Percentiles rank a stretch among this genome's conserved stretches.
These are phyloP conservation scores for Acanthosoma haemorrhoidale DNA, from an alignment of 2,888 invertebrate genomes.

Conservation along the genomic window DNA sequence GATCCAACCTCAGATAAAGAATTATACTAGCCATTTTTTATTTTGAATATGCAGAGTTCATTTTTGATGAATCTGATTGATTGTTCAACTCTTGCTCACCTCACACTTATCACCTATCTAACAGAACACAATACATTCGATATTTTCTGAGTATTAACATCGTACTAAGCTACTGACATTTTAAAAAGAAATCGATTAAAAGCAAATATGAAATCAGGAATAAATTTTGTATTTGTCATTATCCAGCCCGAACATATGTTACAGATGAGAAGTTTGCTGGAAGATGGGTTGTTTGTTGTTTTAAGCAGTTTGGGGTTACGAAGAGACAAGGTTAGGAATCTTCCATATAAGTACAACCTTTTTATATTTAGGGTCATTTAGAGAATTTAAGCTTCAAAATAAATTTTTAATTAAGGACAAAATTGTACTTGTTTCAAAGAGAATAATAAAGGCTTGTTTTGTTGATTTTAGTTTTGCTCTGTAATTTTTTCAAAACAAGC, in stretches of 20 bases:
- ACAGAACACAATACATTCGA: no score
- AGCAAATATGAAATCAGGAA: neutral
- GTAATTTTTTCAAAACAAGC: no score
- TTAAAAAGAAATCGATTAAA: neutral
- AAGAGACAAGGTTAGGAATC: conserved; percentile 8
- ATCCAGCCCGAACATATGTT: neutral
- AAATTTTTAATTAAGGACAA: no score
- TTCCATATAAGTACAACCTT: conserved; percentile 1
- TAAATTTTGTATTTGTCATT: neutral
- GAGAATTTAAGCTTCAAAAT: conserved; percentile 1
- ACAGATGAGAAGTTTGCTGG: conserved; percentile 5
- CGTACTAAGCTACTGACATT: neutral
- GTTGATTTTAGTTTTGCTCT: no score
- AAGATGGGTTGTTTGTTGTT: conserved; percentile 8
- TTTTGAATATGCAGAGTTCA: neutral
- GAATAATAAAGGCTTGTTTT: no score
- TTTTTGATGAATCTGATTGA: conserved; percentile 10
- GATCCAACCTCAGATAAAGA: neutral
- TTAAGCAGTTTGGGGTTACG: conserved; percentile 12
- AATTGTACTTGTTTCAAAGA: no score
- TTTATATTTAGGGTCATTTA: neutral
- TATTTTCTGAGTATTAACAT: no score
- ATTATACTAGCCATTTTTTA: neutral
- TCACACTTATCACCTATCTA: no score
- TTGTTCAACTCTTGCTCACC: neutral